Base-by-base conservation (phyloP, 2,113 vertebrate genomes). In the Lucifuga dentata region DNA sequence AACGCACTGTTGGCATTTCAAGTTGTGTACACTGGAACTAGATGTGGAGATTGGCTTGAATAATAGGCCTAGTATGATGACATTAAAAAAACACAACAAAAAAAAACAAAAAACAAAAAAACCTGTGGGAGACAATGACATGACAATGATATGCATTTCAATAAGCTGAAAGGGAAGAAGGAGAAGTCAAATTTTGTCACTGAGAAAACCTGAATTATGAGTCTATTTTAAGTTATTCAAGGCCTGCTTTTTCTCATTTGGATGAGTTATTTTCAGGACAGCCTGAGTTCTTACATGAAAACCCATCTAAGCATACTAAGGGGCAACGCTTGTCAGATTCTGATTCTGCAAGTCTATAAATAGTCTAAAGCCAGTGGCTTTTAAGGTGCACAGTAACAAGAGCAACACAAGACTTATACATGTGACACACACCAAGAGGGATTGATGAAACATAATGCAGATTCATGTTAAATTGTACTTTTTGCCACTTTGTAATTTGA, bases 321-420 rank as follows among this genome's bases (percentile, higher is more conserved):
- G 67, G 59, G 68, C 60, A 90, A 87, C 80, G 82, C 81, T 88
- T 75, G 76, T 73, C 70, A 69, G 67, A 80, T 86, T 90, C 74
- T 89, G 79, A 84, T 86, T 76, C 71, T 85, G 53, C 46, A 61
- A 0, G 9, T 70, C 89, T 92, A 91, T 83, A 80, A 87, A 91
- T 90, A 91, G 76, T 75, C 55, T 66, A 81, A 85, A 87, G 72
- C 73, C 61, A 48, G 44, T 72, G 45, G 73, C 78, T 82, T 80
- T 84, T 73, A 81, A 89, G 80, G 69, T 86, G 71, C 59, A 80
- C 71, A 82, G 61, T 51, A 69, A 56, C 26, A 78, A 36, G 55
- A 80, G 50, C 49, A 74, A 81, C 74, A 85, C 67, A 81, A 71
- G 78, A 75, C 77, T 67, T 64, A 40, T 66, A 76, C 72, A 86